Evolutionary conservation across 2,888 invertebrate species (phyloP).

Genomic region (Epistrophe eligans): DNA sequence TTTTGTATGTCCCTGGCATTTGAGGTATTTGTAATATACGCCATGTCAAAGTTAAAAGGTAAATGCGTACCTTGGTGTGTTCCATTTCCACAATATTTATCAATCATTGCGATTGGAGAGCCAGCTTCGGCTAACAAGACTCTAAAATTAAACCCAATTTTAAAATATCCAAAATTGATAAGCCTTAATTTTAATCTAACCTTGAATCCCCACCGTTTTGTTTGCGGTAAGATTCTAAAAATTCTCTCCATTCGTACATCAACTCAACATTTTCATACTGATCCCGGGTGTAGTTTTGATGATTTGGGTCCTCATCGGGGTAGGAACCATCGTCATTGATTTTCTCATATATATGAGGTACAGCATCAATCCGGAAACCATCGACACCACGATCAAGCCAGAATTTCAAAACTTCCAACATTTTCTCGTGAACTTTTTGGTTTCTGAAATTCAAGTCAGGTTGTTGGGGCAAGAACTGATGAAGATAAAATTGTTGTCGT

Average conservation of each 20-base stretch:
- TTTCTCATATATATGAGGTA: constrained; percentile 86
- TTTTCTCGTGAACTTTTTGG: constrained; percentile 85
- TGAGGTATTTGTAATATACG: constrained; percentile 83
- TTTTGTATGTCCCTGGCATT: constrained; percentile 83
- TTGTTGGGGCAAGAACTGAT: constrained; percentile 87
- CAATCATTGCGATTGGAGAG: constrained; percentile 84
- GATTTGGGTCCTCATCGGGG: constrained; percentile 82
- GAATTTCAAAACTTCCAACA: constrained; percentile 87
- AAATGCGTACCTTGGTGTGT: constrained; percentile 85
- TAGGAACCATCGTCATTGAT: constrained; percentile 79
- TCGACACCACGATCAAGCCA: constrained; percentile 91
- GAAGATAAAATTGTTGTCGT: constrained; percentile 88
- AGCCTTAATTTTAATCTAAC: constrained; percentile 42
- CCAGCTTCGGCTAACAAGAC: constrained; percentile 86
- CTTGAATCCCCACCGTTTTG: constrained; percentile 81
- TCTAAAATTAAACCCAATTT: not conserved
- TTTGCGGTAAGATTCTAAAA: constrained; percentile 84
- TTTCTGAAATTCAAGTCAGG: constrained; percentile 93
- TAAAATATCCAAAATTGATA: no score
- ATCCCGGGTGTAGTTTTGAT: constrained; percentile 8
- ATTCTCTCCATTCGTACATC: constrained; percentile 85
- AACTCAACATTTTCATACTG: constrained; percentile 86
- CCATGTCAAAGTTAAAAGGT: constrained; percentile 88
- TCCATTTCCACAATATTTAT: constrained; percentile 86
- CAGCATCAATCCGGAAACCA: constrained; percentile 90